Evolutionary conservation across 2,113 vertebrate genomes (phyloP).

Genomic region (Sphyrna mokarran): DNA sequence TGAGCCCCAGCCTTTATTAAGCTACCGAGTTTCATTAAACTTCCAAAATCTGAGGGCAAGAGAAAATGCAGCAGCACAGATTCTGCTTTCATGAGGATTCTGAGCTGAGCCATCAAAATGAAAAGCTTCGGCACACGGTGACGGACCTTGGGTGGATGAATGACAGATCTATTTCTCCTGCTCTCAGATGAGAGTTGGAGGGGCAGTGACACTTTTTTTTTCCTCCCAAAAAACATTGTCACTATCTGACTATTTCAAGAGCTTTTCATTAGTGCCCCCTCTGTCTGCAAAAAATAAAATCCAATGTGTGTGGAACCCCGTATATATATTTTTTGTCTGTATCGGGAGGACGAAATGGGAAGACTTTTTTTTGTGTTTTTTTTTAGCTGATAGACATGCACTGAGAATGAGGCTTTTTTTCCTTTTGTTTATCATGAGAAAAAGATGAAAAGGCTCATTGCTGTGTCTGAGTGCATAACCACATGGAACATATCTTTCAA

Average conservation of each 20-base stretch:
- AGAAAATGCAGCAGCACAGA: conserved; percentile 54
- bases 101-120: conserved; percentile 74
- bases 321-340: conserved; percentile 25
- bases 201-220: conserved; percentile 61
- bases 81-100: conserved; percentile 70
- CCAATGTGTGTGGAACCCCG: background rate
- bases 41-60: conserved; percentile 69
- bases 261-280: conserved; percentile 66
- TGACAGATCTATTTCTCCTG: conserved; percentile 79
- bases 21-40: conserved; percentile 75
- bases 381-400: conserved; percentile 17
- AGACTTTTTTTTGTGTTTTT: background rate
- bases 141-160: conserved; percentile 70
- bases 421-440: conserved; percentile 54
- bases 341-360: conserved; percentile 30
- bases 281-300: conserved; percentile 57
- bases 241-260: conserved; percentile 70
- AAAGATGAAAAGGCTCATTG: conserved; percentile 75
- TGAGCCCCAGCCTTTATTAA: conserved; percentile 68
- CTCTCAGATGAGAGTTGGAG: conserved; percentile 69
- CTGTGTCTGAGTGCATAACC: conserved; percentile 71
- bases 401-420: conserved; percentile 17
- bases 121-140: conserved; percentile 72
- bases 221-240: conserved; percentile 68
- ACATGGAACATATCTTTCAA: conserved; percentile 78